Conservation (phyloP, 1,140 invertebrate genomes). For the Trichogramma pretiosum region DNA sequence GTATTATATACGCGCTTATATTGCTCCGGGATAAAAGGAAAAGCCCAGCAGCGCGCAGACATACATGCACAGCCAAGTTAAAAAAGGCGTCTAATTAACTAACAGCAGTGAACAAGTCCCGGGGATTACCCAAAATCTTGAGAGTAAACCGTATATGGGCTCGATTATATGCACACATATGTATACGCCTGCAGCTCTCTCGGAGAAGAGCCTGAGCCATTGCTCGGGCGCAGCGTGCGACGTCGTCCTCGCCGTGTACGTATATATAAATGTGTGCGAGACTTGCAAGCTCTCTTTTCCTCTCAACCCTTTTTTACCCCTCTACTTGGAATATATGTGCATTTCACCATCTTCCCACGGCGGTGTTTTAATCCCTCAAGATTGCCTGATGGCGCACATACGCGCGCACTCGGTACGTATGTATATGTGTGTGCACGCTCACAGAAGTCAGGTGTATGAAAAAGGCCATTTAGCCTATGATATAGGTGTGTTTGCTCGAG, state of each 20-base stretch:
- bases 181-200: neutral
- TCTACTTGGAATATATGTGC: no score
- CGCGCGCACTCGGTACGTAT: no score
- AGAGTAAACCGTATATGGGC: slow-evolving; percentile 31
- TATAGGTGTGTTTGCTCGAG: slow-evolving; percentile 21
- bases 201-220: no score
- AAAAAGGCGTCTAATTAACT: slow-evolving; percentile 31
- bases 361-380: slow-evolving; percentile 40
- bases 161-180: slow-evolving; percentile 24
- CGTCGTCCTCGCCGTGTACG: no score
- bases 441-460: no score
- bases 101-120: slow-evolving; percentile 19
- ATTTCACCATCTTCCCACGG: slow-evolving; percentile 22
- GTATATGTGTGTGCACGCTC: no score
- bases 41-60: no score
- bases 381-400: slow-evolving; percentile 29
- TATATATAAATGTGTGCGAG: neutral
- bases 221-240: slow-evolving; percentile 2
- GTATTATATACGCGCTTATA: no score
- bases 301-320: neutral
- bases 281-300: neutral
- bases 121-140: slow-evolving; percentile 34
- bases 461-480: slow-evolving; percentile 37
- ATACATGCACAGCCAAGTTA: no score
- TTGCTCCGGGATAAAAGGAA: no score